Conservation (phyloP, 2,113 vertebrate species). For the Amphilophus citrinellus region DNA sequence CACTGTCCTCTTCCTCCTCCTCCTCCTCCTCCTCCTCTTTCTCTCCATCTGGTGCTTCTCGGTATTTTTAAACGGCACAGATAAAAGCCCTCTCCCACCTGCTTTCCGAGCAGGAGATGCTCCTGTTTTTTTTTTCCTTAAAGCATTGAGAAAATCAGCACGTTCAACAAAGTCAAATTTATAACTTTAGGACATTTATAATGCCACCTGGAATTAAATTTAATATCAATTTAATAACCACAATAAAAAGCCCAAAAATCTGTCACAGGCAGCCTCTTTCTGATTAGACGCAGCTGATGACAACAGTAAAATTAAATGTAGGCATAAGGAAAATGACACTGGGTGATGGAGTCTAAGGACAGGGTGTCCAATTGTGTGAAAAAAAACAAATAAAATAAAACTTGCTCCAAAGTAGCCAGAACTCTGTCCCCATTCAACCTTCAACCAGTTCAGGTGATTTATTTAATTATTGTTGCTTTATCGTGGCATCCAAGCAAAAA, state of each 20-base stretch:
- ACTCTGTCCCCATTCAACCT: background rate
- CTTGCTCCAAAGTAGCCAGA: background rate
- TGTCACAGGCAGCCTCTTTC: slow-evolving; percentile 39
- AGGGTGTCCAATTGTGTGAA: slow-evolving; percentile 26
- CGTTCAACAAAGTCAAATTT: slow-evolving; percentile 47
- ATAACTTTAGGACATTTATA: slow-evolving; percentile 57
- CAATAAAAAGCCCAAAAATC: slow-evolving; percentile 55
- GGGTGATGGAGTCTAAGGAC: slow-evolving; percentile 1
- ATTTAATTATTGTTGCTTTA: background rate
- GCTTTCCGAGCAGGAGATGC: slow-evolving; percentile 35
- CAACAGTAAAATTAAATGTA: slow-evolving; percentile 51
- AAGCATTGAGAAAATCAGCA: slow-evolving; percentile 24
- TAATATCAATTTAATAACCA: slow-evolving; percentile 54
- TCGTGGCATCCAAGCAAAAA: background rate
- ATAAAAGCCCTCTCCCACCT: slow-evolving; percentile 64
- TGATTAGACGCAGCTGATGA: slow-evolving; percentile 46
- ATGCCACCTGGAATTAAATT: slow-evolving; percentile 59
- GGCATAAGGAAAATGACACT: slow-evolving; percentile 38
- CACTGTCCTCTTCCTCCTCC: slow-evolving; percentile 30
- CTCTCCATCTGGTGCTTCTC: slow-evolving; percentile 45
- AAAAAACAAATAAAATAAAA: slow-evolving; percentile 27
- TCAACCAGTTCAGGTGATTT: background rate
- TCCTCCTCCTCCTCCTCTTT: slow-evolving; percentile 32
- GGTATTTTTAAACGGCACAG: slow-evolving; percentile 66
- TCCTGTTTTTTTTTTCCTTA: background rate